phyloP scores from a whole-genome alignment of 2,113 vertebrate species.

The Chroicocephalus ridibundus region DNA sequence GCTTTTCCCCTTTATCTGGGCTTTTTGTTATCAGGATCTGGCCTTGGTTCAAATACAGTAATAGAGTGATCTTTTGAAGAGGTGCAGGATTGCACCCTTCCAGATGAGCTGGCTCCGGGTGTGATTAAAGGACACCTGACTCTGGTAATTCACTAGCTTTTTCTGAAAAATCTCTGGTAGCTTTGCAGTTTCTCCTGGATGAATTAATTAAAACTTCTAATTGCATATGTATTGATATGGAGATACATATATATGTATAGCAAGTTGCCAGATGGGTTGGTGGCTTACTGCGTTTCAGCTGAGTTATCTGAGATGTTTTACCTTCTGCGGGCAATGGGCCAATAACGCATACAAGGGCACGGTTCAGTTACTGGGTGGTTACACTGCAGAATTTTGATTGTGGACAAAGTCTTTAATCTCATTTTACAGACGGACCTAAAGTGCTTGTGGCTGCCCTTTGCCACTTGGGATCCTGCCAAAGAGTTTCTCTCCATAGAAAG shows the following conservation, averaged over 20 bases:
- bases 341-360: fast-evolving
- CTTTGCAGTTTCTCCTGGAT: background rate
- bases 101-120: background rate
- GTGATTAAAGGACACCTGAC: background rate
- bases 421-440: background rate
- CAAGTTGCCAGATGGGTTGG: background rate
- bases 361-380: background rate
- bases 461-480: background rate
- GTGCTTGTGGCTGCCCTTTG: background rate
- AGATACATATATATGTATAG: background rate
- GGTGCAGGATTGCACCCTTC: background rate
- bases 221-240: fast-evolving
- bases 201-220: background rate
- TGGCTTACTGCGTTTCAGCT: background rate
- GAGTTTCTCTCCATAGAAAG: background rate
- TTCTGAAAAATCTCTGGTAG: background rate
- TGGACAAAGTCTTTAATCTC: background rate
- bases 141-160: background rate
- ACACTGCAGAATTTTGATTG: background rate
- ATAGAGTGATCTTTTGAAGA: background rate
- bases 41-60: background rate
- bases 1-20: background rate
- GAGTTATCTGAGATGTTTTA: background rate
- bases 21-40: background rate
- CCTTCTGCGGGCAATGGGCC: background rate